These are phyloP conservation scores for Lycodopsis pacificus DNA, from an alignment of 2,797 vertebrate genomes.

Conservation along the genomic window DNA sequence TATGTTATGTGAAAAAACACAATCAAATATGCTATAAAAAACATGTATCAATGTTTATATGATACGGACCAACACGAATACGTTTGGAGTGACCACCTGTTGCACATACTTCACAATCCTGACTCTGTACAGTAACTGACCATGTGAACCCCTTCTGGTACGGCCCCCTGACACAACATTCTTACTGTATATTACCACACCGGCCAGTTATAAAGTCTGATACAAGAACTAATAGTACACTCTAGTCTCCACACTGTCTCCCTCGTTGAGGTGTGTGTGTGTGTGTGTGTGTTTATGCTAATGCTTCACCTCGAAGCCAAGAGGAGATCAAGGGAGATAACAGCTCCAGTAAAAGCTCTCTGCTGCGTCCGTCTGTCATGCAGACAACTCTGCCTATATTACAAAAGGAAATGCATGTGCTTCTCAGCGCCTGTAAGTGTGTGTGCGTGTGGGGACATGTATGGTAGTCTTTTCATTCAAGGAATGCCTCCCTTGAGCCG, in stretches of 20 bases:
- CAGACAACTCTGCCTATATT: slow-evolving; percentile 61
- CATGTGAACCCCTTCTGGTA: neutral
- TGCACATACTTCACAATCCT: neutral
- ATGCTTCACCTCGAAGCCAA: slow-evolving; percentile 66
- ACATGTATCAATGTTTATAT: neutral
- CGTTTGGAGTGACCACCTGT: neutral
- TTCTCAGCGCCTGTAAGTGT: slow-evolving; percentile 13
- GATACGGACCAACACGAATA: neutral
- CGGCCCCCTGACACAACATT: slow-evolving; percentile 8
- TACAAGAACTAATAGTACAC: slow-evolving; percentile 7
- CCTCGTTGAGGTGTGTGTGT: neutral
- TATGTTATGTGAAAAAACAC: neutral
- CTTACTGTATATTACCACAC: slow-evolving; percentile 1
- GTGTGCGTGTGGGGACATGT: neutral
- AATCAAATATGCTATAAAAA: neutral
- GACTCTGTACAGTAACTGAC: neutral
- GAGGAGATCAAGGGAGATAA: slow-evolving; percentile 70
- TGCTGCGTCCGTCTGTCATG: slow-evolving; percentile 60
- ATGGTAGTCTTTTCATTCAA: slow-evolving; percentile 37
- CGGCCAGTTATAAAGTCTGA: slow-evolving; percentile 6
- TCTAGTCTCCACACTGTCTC: neutral
- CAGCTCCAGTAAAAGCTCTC: slow-evolving; percentile 72
- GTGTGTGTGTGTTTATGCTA: slow-evolving; percentile 57
- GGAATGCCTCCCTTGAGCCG: slow-evolving; percentile 42
- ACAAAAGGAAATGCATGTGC: slow-evolving; percentile 66